Conservation (phyloP, 2,888 invertebrate species). For the Eristalis arbustorum region DNA sequence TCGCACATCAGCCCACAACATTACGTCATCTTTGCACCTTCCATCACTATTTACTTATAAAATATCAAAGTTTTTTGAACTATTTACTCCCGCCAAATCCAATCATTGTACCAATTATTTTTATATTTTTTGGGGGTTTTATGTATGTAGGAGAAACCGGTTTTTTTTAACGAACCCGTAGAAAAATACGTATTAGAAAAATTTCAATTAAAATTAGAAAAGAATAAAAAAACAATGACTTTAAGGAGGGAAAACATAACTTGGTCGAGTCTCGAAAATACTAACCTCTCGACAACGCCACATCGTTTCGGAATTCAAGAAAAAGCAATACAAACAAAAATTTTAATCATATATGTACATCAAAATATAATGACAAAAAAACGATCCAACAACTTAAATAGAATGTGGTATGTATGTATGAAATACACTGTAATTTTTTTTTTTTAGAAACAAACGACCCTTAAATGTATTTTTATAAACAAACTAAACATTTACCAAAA, state of each 20-base stretch:
- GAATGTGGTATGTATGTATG: neutral
- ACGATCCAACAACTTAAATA: slow-evolving; percentile 20
- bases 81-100: slow-evolving; percentile 67
- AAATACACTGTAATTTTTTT: neutral
- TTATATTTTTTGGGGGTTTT: neutral
- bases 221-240: slow-evolving; percentile 11
- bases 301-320: slow-evolving; percentile 35
- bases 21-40: slow-evolving; percentile 61
- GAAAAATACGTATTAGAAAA: neutral
- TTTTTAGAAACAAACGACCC: slow-evolving; percentile 53
- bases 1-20: neutral
- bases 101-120: slow-evolving; percentile 66
- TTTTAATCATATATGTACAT: neutral
- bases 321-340: slow-evolving; percentile 55
- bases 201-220: neutral
- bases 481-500: neutral
- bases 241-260: slow-evolving; percentile 12
- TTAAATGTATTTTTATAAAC: slow-evolving; percentile 22
- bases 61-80: slow-evolving; percentile 41
- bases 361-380: neutral
- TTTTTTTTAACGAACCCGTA: neutral
- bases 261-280: slow-evolving; percentile 61
- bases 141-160: slow-evolving; percentile 35
- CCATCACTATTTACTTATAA: slow-evolving; percentile 32
- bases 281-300: slow-evolving; percentile 31